phyloP scores from a whole-genome alignment of 1,140 invertebrate species.

The Antheraea pernyi region DNA sequence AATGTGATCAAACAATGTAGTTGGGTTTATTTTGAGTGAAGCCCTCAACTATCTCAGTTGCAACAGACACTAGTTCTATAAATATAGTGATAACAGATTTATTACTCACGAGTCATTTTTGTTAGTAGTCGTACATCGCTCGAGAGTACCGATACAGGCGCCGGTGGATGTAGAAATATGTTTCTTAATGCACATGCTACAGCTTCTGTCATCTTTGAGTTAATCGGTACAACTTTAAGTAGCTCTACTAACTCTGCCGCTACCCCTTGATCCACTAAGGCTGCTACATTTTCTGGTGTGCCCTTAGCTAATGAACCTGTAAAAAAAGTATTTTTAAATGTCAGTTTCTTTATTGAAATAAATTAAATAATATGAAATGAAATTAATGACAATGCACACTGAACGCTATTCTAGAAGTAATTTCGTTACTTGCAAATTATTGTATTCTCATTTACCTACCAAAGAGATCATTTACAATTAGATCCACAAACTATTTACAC shows the following conservation, averaged over 20 bases:
- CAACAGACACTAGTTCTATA: background rate
- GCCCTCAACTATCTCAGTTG: background rate
- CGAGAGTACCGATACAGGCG: slow-evolving; percentile 73
- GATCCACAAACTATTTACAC: no score
- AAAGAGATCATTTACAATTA: no score
- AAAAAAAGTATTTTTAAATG: slow-evolving; percentile 12
- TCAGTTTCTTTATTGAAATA: background rate
- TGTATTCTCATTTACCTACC: no score
- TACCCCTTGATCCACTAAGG: slow-evolving; percentile 83
- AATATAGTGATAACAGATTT: background rate
- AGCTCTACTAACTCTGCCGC: slow-evolving; percentile 83
- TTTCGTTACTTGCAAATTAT: no score
- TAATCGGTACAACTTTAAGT: slow-evolving; percentile 61
- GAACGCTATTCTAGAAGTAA: no score
- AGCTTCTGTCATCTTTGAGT: slow-evolving; percentile 81
- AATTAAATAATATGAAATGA: no score
- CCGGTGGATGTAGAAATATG: slow-evolving; percentile 80
- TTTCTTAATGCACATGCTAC: slow-evolving; percentile 84
- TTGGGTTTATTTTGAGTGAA: background rate
- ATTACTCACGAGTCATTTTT: slow-evolving; percentile 67
- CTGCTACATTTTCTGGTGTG: slow-evolving; percentile 83
- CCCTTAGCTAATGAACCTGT: slow-evolving; percentile 88
- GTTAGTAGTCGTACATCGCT: slow-evolving; percentile 67
- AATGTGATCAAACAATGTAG: background rate
- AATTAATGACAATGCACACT: no score